Evolutionary conservation across 1,140 invertebrate genomes (phyloP).

Genomic region (Brachionus rotundiformis): DNA sequence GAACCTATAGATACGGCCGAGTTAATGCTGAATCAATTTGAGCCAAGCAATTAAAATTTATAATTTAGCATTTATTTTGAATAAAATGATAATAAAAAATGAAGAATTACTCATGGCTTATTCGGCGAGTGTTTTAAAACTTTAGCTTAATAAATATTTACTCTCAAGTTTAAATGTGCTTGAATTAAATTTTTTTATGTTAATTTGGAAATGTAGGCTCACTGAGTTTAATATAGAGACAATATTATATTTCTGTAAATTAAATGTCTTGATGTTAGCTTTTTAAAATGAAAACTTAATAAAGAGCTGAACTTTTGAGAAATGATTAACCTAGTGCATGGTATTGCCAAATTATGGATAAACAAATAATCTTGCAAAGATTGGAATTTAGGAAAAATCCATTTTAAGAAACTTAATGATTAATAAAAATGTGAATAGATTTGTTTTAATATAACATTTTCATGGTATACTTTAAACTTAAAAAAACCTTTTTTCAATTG

Average conservation of each 20-base stretch:
- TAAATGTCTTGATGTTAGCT: background rate
- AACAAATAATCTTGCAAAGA: background rate
- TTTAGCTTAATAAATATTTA: slow-evolving; percentile 6
- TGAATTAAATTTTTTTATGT: slow-evolving; percentile 10
- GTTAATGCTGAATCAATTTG: background rate
- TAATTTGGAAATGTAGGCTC: background rate
- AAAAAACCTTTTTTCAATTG: too few species aligned
- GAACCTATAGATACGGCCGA: background rate
- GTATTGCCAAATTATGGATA: background rate
- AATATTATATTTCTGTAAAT: background rate
- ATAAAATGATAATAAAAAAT: slow-evolving; percentile 23
- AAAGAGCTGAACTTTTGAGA: background rate
- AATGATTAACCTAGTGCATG: background rate
- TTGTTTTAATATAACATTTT: too few species aligned
- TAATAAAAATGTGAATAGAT: too few species aligned
- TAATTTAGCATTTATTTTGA: slow-evolving; percentile 14
- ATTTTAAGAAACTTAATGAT: too few species aligned
- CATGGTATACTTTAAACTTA: too few species aligned
- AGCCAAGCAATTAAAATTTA: background rate
- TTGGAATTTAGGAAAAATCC: too few species aligned
- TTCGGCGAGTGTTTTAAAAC: background rate
- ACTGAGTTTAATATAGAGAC: background rate
- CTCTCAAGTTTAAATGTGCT: background rate
- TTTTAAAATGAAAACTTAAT: background rate
- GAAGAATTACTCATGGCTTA: background rate